Evolutionary conservation across 2,797 vertebrate genomes (phyloP).

Genomic region (Oreonectes daqikongensis): DNA sequence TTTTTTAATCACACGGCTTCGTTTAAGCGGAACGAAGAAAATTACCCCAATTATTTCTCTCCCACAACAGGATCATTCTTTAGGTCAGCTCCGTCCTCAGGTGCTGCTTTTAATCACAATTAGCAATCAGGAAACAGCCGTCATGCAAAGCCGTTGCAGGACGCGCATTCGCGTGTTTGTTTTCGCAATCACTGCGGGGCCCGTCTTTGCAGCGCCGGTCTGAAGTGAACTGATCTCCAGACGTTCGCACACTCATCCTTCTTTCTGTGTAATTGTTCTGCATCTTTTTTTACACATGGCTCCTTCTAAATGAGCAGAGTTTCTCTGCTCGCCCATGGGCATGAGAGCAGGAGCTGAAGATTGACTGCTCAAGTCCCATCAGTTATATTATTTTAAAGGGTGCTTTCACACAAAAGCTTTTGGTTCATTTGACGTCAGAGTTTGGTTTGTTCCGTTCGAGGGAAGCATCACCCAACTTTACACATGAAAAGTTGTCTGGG

Average conservation of each 20-base stretch:
- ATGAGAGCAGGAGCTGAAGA: conserved; percentile 10
- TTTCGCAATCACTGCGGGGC: conserved; percentile 37
- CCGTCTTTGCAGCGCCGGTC: background rate
- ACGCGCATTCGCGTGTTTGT: conserved; percentile 32
- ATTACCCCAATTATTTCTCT: conserved; percentile 61
- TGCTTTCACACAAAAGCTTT: background rate
- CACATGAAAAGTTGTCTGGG: background rate
- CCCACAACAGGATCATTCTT: conserved; percentile 24
- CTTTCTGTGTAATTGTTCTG: conserved; percentile 37
- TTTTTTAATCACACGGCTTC: conserved; percentile 15
- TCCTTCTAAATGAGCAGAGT: conserved; percentile 23
- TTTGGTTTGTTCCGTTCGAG: background rate
- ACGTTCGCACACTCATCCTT: conserved; percentile 13
- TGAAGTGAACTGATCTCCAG: conserved; percentile 34
- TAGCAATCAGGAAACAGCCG: conserved; percentile 62
- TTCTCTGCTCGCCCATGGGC: background rate
- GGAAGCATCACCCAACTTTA: background rate
- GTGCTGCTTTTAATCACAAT: conserved; percentile 65
- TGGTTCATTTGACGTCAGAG: background rate
- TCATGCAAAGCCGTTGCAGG: conserved; percentile 30
- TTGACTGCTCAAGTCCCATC: conserved; percentile 17
- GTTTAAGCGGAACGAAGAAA: conserved; percentile 50
- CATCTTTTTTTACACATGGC: conserved; percentile 8
- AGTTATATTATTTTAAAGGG: conserved; percentile 2
- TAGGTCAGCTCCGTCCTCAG: conserved; percentile 46